These are phyloP conservation scores for Dysdera silvatica DNA, from an alignment of 1,140 invertebrate genomes.

Conservation along the genomic window DNA sequence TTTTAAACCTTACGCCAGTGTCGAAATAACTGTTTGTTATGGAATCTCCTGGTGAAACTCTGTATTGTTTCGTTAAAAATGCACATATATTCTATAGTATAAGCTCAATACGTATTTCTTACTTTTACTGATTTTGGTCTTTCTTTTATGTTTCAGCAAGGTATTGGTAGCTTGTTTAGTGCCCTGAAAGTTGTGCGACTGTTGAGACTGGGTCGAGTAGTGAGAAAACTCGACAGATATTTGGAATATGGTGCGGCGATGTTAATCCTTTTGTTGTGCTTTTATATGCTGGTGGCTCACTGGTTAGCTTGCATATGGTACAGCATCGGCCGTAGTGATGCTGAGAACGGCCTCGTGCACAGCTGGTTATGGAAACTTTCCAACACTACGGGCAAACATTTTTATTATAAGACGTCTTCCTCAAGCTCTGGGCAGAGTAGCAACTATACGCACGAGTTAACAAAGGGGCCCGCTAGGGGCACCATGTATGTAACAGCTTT, in stretches of 20 bases:
- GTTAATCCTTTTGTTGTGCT: constrained; percentile 93
- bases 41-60: no score
- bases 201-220: constrained; percentile 88
- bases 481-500: constrained; percentile 47
- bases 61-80: no score
- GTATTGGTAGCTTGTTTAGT: constrained; percentile 97
- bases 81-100: no score
- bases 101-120: no score
- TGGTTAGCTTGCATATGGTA: constrained; percentile 99
- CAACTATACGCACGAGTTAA: constrained; percentile 62
- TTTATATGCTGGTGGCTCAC: constrained; percentile 97
- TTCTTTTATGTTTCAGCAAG: constrained; percentile 52
- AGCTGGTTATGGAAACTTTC: constrained; percentile 92
- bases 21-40: no score
- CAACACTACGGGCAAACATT: constrained; percentile 67
- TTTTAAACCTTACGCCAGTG: no score
- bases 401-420: constrained; percentile 19
- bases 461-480: constrained; percentile 78
- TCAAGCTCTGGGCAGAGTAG: constrained; percentile 40
- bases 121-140: no score
- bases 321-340: constrained; percentile 76
- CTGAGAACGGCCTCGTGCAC: constrained; percentile 68
- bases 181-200: constrained; percentile 97
- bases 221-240: constrained; percentile 97
- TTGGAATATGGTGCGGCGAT: constrained; percentile 99